phyloP scores from a whole-genome alignment of 2,113 vertebrate genomes.

The Brachyhypopomus gauderio region DNA sequence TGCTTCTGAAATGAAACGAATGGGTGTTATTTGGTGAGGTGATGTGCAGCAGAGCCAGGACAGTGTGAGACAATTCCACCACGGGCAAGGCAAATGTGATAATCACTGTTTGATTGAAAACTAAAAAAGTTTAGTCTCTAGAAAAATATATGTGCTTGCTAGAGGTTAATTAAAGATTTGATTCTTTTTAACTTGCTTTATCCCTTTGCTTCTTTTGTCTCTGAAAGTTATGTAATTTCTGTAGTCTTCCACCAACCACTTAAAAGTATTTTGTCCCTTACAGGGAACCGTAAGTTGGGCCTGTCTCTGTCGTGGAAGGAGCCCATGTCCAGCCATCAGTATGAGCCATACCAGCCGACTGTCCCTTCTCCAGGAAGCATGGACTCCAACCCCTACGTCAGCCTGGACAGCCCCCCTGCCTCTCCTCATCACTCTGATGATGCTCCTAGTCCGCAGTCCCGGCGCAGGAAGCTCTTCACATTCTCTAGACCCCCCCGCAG shows the following conservation, averaged over 20 bases:
- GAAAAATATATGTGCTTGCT: background rate
- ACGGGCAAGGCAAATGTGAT: too few relatives aligned
- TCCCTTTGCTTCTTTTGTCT: background rate
- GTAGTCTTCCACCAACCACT: conserved; percentile 12
- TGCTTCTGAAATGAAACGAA: conserved; percentile 32
- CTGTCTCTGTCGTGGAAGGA: conserved; percentile 84
- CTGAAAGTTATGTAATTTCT: background rate
- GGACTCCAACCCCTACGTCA: conserved; percentile 95
- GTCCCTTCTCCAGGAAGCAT: conserved; percentile 84
- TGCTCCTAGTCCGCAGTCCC: conserved; percentile 75
- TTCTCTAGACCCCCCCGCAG: conserved; percentile 88
- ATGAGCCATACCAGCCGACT: conserved; percentile 77
- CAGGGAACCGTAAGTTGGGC: conserved; percentile 80
- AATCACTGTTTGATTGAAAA: too few relatives aligned
- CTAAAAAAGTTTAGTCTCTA: background rate
- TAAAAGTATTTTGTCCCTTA: background rate
- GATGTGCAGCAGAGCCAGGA: conserved; percentile 7
- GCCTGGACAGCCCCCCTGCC: conserved; percentile 87
- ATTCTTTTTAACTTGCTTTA: background rate
- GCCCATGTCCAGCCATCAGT: conserved; percentile 77
- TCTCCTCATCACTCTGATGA: conserved; percentile 78
- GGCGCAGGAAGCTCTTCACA: conserved; percentile 89
- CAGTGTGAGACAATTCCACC: conserved; percentile 5
- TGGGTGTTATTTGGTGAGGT: conserved; percentile 19
- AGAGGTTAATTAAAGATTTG: background rate